A percentile compares a stretch with the other conserved stretches of the same genome.
These are phyloP conservation scores for Phodopus roborovskii DNA, from an alignment of 2,113 vertebrate species.

Conservation along the genomic window DNA sequence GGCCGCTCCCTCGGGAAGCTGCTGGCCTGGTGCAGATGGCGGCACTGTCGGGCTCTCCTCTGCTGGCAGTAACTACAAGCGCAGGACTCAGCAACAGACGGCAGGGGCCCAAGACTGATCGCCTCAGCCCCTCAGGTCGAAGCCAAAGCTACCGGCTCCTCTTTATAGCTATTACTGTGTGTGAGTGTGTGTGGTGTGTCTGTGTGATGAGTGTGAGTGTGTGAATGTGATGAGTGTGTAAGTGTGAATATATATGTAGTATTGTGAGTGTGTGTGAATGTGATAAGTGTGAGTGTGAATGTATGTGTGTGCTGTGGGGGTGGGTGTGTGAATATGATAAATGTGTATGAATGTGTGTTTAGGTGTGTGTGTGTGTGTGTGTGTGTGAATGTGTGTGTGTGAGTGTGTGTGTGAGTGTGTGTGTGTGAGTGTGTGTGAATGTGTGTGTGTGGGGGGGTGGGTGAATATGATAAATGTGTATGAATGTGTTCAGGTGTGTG, in stretches of 20 bases:
- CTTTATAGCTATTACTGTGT: not conserved
- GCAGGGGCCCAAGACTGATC: not conserved
- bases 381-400: too few species aligned
- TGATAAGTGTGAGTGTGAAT: not conserved
- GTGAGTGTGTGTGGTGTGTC: not conserved
- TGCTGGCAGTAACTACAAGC: not conserved
- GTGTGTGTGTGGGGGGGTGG: too few species aligned
- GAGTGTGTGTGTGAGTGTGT: not conserved
- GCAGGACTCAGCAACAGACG: not conserved
- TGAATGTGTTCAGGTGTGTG: not conserved
- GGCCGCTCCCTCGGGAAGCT: not conserved
- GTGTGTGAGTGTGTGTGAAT: not conserved
- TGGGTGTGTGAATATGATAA: too few species aligned
- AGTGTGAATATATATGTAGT: too few species aligned
- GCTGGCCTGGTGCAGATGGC: not conserved
- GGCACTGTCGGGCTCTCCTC: not conserved
- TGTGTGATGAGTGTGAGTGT: not conserved
- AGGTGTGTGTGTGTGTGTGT: too few species aligned
- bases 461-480: too few species aligned
- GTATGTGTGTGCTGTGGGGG: too few species aligned
- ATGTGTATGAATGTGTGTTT: too few species aligned
- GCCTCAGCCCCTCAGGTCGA: not conserved
- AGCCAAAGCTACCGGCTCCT: not conserved
- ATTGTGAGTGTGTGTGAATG: not conserved
- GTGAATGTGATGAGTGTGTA: not conserved